Conservation (phyloP, 2,797 vertebrate genomes). For the Coregonus ussuriensis region DNA sequence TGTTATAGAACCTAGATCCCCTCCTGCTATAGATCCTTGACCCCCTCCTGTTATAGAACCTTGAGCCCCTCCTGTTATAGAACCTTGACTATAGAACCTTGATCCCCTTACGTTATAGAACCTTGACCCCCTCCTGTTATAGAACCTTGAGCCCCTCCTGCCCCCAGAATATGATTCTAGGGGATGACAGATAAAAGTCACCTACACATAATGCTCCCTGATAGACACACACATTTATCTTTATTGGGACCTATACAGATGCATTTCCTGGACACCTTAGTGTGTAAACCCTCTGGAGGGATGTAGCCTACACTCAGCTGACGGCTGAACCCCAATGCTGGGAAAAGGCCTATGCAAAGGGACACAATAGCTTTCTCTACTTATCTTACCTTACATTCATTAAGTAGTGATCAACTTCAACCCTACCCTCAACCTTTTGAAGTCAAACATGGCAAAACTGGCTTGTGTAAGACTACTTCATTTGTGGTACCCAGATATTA, state of each 20-base stretch:
- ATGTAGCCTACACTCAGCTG: no score
- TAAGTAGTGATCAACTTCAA: no score
- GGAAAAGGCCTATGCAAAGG: not conserved
- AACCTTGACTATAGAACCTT: not conserved
- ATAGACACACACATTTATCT: not conserved
- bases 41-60: no score
- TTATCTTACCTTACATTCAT: not conserved
- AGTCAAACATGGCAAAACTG: not conserved
- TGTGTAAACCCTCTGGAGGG: no score
- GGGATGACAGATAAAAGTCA: not conserved
- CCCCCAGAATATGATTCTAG: not conserved
- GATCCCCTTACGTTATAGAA: no score
- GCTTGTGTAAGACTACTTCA: not conserved
- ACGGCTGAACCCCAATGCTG: no score
- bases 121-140: not conserved
- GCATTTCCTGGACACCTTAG: no score
- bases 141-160: not conserved
- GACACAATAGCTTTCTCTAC: not conserved
- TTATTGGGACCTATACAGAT: not conserved
- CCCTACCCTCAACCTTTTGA: no score
- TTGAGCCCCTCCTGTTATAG: no score
- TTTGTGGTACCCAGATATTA: not conserved
- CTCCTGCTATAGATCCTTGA: no score
- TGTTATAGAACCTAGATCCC: rapidly evolving
- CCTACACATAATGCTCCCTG: not conserved